phyloP scores from a whole-genome alignment of 1,140 invertebrate genomes.

The Aphelinus atriplicis region DNA sequence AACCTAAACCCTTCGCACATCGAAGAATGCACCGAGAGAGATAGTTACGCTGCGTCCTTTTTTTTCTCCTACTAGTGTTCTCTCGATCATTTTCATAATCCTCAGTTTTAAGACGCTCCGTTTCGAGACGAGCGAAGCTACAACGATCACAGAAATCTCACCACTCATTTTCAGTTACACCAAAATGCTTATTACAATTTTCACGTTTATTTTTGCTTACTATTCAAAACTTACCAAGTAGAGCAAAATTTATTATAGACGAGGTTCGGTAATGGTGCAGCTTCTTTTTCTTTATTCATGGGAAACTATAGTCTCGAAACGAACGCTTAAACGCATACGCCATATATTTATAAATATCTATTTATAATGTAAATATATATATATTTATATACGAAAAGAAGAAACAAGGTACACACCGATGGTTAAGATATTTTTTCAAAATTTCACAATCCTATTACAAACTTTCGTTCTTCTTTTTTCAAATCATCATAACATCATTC shows the following conservation, averaged over 20 bases:
- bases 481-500: constrained; percentile 28
- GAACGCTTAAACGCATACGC: constrained; percentile 13
- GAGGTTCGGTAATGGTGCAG: constrained; percentile 23
- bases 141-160: constrained; percentile 7
- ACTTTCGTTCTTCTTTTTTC: constrained; percentile 28
- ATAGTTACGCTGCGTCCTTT: constrained; percentile 48
- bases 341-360: constrained; percentile 40
- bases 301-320: constrained; percentile 14
- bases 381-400: constrained; percentile 52
- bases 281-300: constrained; percentile 14
- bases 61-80: constrained; percentile 47
- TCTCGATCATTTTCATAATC: constrained; percentile 41
- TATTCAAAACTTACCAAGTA: background rate
- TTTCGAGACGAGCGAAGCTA: constrained; percentile 22
- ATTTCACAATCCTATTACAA: constrained; percentile 29
- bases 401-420: constrained; percentile 49
- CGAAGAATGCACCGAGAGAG: constrained; percentile 41
- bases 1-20: constrained; percentile 31
- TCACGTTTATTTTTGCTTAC: constrained; percentile 26
- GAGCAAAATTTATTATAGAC: constrained; percentile 3
- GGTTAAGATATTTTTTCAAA: constrained; percentile 37
- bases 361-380: constrained; percentile 47
- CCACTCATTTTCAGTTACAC: constrained; percentile 10
- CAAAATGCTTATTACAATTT: constrained; percentile 14
- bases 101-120: constrained; percentile 5